Conservation (phyloP, 1,140 invertebrate genomes). For the Philopotamus ludificatus region DNA sequence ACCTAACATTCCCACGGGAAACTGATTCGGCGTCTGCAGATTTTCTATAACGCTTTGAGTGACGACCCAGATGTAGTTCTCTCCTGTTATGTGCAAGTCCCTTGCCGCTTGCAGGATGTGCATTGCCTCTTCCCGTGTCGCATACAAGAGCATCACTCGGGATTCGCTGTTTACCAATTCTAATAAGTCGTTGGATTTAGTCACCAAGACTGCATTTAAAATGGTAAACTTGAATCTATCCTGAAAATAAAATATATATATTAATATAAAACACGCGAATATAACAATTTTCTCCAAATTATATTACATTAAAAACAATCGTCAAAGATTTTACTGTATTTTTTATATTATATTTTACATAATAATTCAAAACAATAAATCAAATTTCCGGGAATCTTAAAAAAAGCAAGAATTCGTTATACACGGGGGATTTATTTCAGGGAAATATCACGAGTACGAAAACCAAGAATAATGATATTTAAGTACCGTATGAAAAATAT, state of each 20-base stretch:
- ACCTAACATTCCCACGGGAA: conserved; percentile 93
- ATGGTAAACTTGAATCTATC: conserved; percentile 89
- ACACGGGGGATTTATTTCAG: no score
- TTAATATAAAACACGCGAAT: no score
- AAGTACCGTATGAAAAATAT: no score
- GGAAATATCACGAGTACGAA: no score
- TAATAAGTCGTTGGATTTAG: conserved; percentile 61
- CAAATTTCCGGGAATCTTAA: no score
- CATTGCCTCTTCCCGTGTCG: conserved; percentile 81
- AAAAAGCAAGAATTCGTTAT: no score
- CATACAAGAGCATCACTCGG: conserved; percentile 90
- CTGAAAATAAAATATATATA: conserved; percentile 49
- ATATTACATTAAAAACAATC: no score
- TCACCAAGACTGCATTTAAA: conserved; percentile 78
- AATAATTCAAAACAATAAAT: no score
- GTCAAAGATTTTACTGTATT: no score
- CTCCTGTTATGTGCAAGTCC: conserved; percentile 84
- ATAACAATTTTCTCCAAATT: no score
- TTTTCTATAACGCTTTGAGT: conserved; percentile 91
- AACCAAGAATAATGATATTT: no score
- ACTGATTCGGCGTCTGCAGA: conserved; percentile 72
- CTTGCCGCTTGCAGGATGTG: conserved; percentile 79
- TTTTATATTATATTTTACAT: no score
- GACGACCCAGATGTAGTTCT: conserved; percentile 96
- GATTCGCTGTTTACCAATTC: conserved; percentile 88